A percentile compares a stretch with the other conserved stretches of the same genome.
phyloP scores from a whole-genome alignment of 2,888 invertebrate genomes.

The Bedellia somnulentella region DNA sequence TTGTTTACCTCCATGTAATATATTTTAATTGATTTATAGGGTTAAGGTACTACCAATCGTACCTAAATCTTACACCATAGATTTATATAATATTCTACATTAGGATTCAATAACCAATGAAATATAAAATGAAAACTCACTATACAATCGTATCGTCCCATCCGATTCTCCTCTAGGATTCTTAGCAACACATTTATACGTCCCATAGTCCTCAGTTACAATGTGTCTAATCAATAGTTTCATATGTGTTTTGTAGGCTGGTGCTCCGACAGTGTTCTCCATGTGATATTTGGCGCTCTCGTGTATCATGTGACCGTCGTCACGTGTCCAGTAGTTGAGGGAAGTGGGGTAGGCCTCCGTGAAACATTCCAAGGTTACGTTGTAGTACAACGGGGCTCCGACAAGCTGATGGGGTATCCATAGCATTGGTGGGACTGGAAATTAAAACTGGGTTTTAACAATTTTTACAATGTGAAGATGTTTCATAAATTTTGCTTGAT shows the following conservation, averaged over 20 bases:
- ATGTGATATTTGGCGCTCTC: conserved; percentile 81
- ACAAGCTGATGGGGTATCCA: conserved; percentile 91
- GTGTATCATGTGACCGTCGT: conserved; percentile 87
- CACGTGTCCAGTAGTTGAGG: conserved; percentile 87
- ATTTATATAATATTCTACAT: no score
- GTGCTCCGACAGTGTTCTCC: conserved; percentile 69
- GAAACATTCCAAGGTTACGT: conserved; percentile 84
- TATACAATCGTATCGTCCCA: conserved; percentile 84
- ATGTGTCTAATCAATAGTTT: conserved; percentile 78
- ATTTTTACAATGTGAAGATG: no score
- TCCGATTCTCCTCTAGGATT: conserved; percentile 90
- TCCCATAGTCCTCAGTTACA: conserved; percentile 79
- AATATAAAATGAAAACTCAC: conserved; percentile 71
- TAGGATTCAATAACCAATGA: no score
- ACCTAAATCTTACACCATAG: no score
- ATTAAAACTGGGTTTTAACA: conserved; percentile 12
- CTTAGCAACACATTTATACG: conserved; percentile 86
- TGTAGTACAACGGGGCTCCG: conserved; percentile 80
- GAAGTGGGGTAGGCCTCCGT: conserved; percentile 91
- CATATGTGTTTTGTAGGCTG: conserved; percentile 87
- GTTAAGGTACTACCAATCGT: no score
- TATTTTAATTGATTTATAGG: no score
- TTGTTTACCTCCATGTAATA: no score
- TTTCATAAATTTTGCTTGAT: no score
- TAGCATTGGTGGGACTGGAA: conserved; percentile 87